A percentile compares a stretch with the other conserved stretches of the same genome.
phyloP scores from a whole-genome alignment of 2,113 vertebrate genomes.

The Tauraco erythrolophus region DNA sequence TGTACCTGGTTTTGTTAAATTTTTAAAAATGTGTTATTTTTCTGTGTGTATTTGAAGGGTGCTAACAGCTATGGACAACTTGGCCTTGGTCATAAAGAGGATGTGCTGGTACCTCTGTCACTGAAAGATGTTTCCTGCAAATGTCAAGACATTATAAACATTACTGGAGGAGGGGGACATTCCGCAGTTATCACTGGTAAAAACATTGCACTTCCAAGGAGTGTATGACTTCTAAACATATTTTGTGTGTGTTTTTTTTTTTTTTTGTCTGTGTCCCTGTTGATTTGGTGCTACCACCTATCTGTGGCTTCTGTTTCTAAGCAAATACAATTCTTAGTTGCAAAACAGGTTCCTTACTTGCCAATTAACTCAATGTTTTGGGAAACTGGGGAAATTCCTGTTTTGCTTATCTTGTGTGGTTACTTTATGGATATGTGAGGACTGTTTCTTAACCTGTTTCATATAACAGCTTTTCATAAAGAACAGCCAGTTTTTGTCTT shows the following conservation, averaged over 20 bases:
- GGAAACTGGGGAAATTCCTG: background rate
- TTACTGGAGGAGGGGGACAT: constrained; percentile 91
- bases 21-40: background rate
- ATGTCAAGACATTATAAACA: constrained; percentile 36
- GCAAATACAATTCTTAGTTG: background rate
- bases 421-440: background rate
- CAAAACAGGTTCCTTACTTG: background rate
- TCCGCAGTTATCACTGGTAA: constrained; percentile 85
- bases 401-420: background rate
- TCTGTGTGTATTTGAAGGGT: constrained; percentile 77
- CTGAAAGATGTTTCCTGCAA: constrained; percentile 66
- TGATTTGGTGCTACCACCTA: constrained; percentile 17
- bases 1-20: background rate
- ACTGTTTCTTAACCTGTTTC: background rate
- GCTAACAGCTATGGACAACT: constrained; percentile 95
- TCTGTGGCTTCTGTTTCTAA: background rate
- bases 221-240: background rate
- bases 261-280: background rate
- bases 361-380: background rate
- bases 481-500: background rate
- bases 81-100: constrained; percentile 86
- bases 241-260: background rate
- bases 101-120: constrained; percentile 77
- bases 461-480: background rate
- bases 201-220: background rate